Evolutionary conservation across 2,888 invertebrate species (phyloP), one percentile per base, ranked within the genome.

Genomic region (Pristionchus entomophagus): DNA sequence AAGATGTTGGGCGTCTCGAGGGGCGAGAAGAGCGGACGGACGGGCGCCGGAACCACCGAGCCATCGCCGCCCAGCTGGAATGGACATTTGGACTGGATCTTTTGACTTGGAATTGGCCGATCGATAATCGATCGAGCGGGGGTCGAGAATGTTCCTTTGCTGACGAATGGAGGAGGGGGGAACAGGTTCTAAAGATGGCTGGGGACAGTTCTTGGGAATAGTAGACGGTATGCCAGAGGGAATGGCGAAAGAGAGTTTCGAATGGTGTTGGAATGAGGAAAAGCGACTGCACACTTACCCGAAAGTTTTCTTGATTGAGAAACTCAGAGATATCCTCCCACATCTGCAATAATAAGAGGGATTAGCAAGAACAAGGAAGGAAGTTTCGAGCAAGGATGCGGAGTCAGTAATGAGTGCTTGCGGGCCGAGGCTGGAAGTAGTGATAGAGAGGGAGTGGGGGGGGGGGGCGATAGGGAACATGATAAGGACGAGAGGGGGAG

Each of bases 271-370:
- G 32, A 83, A 41, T 81, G 56, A 32, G 0, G 49, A 29, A n/a
- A n/a, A n/a, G n/a, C n/a, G n/a, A n/a, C n/a, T n/a, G n/a, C 45
- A 45, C 6, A 2, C 73, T 38, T 77, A 85, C 85, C 53, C 56
- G 73, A n/a, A 85, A 85, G 26, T 85, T 85, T 41, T 85, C 85
- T 35, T 85, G 85, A n/a, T 77, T 77, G 53, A 85, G 77, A 56
- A 85, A 85, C 53, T 85, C 85, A 14, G 77, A 77, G 51, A 85
- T 85, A 49, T 85, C 85, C 35, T 85, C 85, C 85, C 85, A 85
- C 85, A 85, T 85, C 85, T 85, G 85, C 22, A 85, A 85, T 32
- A 17, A 8, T 4, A 45, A 77, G n/a, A n/a, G n/a, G n/a, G n/a
- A n/a, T n/a, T n/a, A 81, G 29, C n/a, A 49, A 45, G 22, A 49